A percentile compares a stretch with the other conserved stretches of the same genome.
These are phyloP conservation scores for Lordiphosa stackelbergi DNA, from an alignment of 1,140 invertebrate genomes.

Conservation along the genomic window DNA sequence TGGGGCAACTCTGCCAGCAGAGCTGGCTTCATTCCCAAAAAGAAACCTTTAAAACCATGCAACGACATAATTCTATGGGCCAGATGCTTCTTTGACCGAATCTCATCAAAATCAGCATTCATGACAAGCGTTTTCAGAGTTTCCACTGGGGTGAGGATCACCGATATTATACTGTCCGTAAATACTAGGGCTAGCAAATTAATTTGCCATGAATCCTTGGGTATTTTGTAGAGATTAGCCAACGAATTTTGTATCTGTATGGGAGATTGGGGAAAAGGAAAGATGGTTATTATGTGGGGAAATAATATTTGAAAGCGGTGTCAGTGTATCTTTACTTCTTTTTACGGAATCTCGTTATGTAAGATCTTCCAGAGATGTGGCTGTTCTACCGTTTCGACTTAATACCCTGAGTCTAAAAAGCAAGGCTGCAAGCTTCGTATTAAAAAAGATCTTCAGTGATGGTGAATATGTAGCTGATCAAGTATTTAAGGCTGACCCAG, in stretches of 20 bases:
- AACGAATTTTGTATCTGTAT: neutral
- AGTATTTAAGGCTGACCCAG: too few species aligned
- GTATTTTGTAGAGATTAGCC: neutral
- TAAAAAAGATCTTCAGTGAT: too few species aligned
- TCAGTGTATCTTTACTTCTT: too few species aligned
- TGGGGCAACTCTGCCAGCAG: constrained; percentile 7
- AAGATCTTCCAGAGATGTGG: too few species aligned
- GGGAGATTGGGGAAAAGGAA: too few species aligned
- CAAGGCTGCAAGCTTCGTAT: too few species aligned
- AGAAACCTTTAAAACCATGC: constrained; percentile 26
- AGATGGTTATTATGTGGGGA: too few species aligned
- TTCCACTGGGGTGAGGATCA: constrained; percentile 27
- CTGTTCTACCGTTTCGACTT: too few species aligned
- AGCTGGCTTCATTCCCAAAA: constrained; percentile 16
- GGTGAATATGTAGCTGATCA: too few species aligned
- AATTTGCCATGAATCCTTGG: neutral
- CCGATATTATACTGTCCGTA: constrained; percentile 7
- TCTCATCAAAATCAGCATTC: neutral
- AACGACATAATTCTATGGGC: neutral
- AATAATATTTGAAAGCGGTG: too few species aligned
- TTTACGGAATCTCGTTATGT: too few species aligned
- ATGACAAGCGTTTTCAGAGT: constrained; percentile 8
- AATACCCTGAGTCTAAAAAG: too few species aligned
- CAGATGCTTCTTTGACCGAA: neutral
- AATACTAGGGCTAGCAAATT: neutral